phyloP scores from a whole-genome alignment of 2,888 invertebrate species.

The Selenia dentaria region DNA sequence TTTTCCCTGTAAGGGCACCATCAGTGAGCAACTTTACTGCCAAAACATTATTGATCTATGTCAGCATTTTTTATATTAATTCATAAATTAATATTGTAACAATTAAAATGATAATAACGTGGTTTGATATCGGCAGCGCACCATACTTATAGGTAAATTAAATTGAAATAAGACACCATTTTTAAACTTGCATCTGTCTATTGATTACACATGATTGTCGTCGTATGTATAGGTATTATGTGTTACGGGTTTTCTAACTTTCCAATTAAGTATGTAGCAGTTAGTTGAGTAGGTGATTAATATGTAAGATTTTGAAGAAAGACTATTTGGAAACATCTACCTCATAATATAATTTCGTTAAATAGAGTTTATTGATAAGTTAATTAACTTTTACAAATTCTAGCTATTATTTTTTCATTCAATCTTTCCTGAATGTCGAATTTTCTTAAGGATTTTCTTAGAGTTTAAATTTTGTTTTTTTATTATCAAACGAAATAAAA shows the following conservation, averaged over 20 bases:
- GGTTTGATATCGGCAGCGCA: background rate
- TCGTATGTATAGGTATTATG: slow-evolving; percentile 22
- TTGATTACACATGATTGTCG: slow-evolving; percentile 7
- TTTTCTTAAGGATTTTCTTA: slow-evolving; percentile 69
- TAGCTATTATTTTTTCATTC: slow-evolving; percentile 66
- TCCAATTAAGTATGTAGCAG: slow-evolving; percentile 53
- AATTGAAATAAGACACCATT: no score
- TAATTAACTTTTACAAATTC: slow-evolving; percentile 76
- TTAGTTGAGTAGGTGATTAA: slow-evolving; percentile 52
- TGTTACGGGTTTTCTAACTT: slow-evolving; percentile 58
- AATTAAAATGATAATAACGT: no score
- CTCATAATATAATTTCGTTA: slow-evolving; percentile 80
- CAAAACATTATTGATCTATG: no score
- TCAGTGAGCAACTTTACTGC: no score
- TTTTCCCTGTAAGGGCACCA: no score
- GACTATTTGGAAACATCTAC: slow-evolving; percentile 83
- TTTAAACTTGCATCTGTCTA: no score
- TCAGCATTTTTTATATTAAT: no score
- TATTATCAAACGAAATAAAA: slow-evolving; percentile 55
- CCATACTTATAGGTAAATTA: no score
- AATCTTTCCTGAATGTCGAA: slow-evolving; percentile 65
- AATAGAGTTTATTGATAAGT: slow-evolving; percentile 77
- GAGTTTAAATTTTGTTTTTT: slow-evolving; percentile 79
- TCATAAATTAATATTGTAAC: no score
- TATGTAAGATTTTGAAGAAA: slow-evolving; percentile 68